Evolutionary conservation across 1,140 invertebrate species (phyloP), one percentile per base, ranked within the genome.

Genomic region (Penaeus japonicus): DNA sequence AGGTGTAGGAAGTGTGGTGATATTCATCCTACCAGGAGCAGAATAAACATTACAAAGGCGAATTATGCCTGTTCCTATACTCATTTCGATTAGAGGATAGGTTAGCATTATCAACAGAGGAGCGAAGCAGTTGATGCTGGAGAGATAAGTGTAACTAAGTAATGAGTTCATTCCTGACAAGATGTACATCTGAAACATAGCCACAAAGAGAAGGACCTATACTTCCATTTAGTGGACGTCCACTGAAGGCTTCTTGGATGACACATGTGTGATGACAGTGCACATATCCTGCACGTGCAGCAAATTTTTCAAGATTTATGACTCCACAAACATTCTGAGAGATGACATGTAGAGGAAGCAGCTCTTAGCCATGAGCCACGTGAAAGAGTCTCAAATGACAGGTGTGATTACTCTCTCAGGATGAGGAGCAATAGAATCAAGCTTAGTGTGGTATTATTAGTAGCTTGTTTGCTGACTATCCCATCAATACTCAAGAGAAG

Each of bases 261-360:
- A 62, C 30, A 20, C n/a, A 5, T 22, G 81, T 62, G n/a, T 15
- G 70, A 54, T 84, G 55, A 27, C 57, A 4, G 47, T 39, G 5
- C 1, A 65, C n/a, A 62, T 65, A 84, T 7, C n/a, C 30, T 30
- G 30, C 70, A 18, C 62, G 10, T 2, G 57, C 81, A 65, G 57
- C 17, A 57, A 62, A 62, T 65, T 84, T 84, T 4, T 7, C 17
- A 20, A 17, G 24, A 27, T n/a, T 82, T 82, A 22, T 82, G 18
- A 84, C 73, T 7, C 35, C 55, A 83, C 80, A 83, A 24, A 55
- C 54, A 83, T 57, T 84, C 62, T 62, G 73, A 27, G 82, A 84
- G 82, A 84, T 75, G 24, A 84, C 47, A 35, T 73, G 30, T n/a
- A 30, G 39, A 30, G 54, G 22, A 39, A 47, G 62, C 65, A 70